phyloP scores from a whole-genome alignment of 2,797 vertebrate genomes.

The Galago senegalensis region DNA sequence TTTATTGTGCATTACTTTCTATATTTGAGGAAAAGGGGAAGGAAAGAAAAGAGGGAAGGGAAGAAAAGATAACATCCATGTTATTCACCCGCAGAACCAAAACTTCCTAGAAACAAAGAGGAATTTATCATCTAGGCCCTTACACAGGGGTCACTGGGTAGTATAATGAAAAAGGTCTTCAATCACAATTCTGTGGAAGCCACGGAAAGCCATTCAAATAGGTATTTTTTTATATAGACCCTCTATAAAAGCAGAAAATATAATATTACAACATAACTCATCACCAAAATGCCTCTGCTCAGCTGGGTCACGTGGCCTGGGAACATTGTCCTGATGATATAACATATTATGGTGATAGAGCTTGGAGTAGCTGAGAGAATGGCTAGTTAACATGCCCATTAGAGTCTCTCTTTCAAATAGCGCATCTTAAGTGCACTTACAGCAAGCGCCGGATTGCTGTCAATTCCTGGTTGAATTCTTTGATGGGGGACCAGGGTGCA shows the following conservation, averaged over 20 bases:
- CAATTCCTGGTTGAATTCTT: conserved; percentile 67
- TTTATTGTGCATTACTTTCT: not conserved
- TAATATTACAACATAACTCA: conserved; percentile 60
- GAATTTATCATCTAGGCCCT: conserved; percentile 55
- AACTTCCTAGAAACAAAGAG: conserved; percentile 65
- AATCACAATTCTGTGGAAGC: conserved; percentile 31
- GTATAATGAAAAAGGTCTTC: conserved; percentile 39
- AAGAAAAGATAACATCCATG: not conserved
- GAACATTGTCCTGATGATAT: conserved; percentile 36
- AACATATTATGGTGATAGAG: conserved; percentile 54
- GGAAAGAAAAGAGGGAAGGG: not conserved
- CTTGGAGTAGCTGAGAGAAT: not conserved
- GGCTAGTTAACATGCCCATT: conserved; percentile 66
- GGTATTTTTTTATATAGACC: conserved; percentile 56
- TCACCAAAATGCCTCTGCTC: conserved; percentile 38
- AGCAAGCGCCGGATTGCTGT: conserved; percentile 37
- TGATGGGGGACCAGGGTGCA: conserved; percentile 53
- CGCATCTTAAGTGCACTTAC: conserved; percentile 44
- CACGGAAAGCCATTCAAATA: conserved; percentile 66
- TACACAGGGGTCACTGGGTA: conserved; percentile 32
- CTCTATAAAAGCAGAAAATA: conserved; percentile 60
- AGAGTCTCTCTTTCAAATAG: conserved; percentile 54
- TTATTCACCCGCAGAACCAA: conserved; percentile 7
- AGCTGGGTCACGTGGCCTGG: conserved; percentile 27
- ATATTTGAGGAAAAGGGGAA: not conserved